Evolutionary conservation across 2,888 invertebrate genomes (phyloP).

Genomic region (Pemphredon lugubris): DNA sequence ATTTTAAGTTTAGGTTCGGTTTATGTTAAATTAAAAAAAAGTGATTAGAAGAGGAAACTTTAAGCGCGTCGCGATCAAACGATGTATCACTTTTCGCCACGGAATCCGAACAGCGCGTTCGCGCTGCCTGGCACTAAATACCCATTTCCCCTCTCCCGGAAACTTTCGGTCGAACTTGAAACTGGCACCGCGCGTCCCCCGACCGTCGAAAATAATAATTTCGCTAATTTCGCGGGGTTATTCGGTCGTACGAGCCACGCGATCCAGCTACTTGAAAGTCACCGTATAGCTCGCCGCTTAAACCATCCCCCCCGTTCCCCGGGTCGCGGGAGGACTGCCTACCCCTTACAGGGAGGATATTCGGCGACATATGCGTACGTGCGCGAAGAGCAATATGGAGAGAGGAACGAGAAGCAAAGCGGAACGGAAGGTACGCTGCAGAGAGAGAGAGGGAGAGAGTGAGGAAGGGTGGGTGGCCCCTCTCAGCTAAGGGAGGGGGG

Average conservation of each 20-base stretch:
- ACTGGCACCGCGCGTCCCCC: too few relatives aligned
- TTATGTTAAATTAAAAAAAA: too few relatives aligned
- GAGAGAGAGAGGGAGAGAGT: constrained; percentile 38
- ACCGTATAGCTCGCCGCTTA: constrained; percentile 5
- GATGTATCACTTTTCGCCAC: too few relatives aligned
- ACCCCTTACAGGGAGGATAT: constrained; percentile 51
- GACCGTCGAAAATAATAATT: constrained; percentile 21
- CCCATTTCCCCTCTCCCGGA: too few relatives aligned
- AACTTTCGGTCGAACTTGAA: too few relatives aligned
- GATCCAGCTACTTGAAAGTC: constrained; percentile 36
- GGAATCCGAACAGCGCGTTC: too few relatives aligned
- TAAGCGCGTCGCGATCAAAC: too few relatives aligned
- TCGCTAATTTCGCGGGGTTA: constrained; percentile 38
- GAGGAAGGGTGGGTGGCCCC: too few relatives aligned
- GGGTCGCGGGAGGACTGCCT: constrained; percentile 8
- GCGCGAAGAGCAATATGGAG: constrained; percentile 70
- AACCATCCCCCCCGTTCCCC: constrained; percentile 16
- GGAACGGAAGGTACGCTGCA: constrained; percentile 41
- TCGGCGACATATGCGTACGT: constrained; percentile 75
- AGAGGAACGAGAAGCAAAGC: constrained; percentile 31
- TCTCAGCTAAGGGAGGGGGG: constrained; percentile 40
- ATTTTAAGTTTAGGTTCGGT: too few relatives aligned
- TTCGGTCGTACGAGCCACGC: constrained; percentile 52
- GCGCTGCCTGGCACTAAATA: too few relatives aligned
- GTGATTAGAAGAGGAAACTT: too few relatives aligned